Base-by-base conservation (phyloP, 2,888 invertebrate genomes). In the Osedax fenrisi region DNA sequence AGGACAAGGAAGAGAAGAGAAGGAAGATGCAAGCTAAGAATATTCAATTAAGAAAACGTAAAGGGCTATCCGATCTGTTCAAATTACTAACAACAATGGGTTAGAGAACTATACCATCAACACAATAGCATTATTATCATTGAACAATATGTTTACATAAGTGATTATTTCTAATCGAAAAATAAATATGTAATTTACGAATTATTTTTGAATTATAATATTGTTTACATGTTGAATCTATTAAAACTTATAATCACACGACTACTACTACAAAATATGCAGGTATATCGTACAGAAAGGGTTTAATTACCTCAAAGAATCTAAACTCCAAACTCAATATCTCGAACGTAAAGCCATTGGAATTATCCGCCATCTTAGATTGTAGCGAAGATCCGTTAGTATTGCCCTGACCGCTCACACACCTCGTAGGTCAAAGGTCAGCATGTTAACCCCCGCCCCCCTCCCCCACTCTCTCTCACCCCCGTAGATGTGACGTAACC, bases 11-110 rank as follows among this genome's bases (percentile, higher is more conserved):
- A 25, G 84, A 84, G 76, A 84, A 85, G 21, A 84, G 84, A 74
- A 83, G 85, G 76, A 92, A 92, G 82, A 89, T 89, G 77, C 88
- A 91, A 75, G 83, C 85, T 0, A 84, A 84, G 76, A 81, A 89
- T 82, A 90, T 92, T 72, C 87, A 92, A 2, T 90, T 91, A 80
- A 90, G 91, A 81, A 94, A 94, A 83, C 89, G 91, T 27, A 90
- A 91, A 85, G 90, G 90, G 0, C 85, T 96, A 0, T 88, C 91
- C 0, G 92, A 94, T 84, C 86, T 95, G 66, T 95, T 94, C 83
- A 92, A 91, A 82, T 87, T 88, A 25, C 85, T 97, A 0, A 84
- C 74, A 22, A 27, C 24, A 22, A 75, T 78, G 66, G 78, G 78
- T 77, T 24, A 27, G 76, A 74, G 2, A n/a, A n/a, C n/a, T n/a